These are phyloP conservation scores for Mya arenaria DNA, from an alignment of 1,140 invertebrate genomes.

Conservation along the genomic window DNA sequence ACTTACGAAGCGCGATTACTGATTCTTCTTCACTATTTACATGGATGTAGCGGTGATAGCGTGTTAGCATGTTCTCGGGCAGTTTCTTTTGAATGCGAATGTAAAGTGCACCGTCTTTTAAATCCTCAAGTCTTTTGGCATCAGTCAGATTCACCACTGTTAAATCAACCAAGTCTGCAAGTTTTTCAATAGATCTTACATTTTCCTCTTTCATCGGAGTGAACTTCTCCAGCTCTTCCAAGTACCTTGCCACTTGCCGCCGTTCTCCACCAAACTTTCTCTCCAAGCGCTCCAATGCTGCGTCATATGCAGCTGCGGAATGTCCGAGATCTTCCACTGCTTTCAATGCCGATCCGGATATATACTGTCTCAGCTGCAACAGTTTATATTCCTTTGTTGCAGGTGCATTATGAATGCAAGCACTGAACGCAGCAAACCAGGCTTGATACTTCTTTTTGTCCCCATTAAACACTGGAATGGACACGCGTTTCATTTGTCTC, in stretches of 20 bases:
- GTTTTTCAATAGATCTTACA: no score
- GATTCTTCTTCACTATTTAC: no score
- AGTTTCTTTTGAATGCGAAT: neutral
- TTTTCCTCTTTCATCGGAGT: no score
- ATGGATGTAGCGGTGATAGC: no score
- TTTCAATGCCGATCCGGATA: neutral
- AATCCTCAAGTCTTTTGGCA: neutral
- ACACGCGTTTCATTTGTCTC: slow-evolving; percentile 13
- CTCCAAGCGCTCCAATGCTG: slow-evolving; percentile 5
- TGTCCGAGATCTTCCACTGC: slow-evolving; percentile 10
- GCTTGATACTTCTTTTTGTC: slow-evolving; percentile 18
- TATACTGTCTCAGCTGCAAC: slow-evolving; percentile 12
- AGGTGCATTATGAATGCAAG: slow-evolving; percentile 14
- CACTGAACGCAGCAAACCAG: slow-evolving; percentile 10
- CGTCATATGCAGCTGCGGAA: neutral
- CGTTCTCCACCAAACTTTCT: slow-evolving; percentile 17
- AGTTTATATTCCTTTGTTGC: slow-evolving; percentile 24
- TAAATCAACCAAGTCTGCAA: no score
- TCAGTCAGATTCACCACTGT: slow-evolving; percentile 14
- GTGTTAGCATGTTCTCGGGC: neutral
- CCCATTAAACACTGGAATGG: no score
- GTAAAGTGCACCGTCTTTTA: slow-evolving; percentile 3
- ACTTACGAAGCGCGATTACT: no score
- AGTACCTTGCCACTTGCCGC: neutral
- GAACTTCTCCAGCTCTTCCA: no score